Conservation (phyloP, 2,888 invertebrate species). For the Willowsia nigromaculata region DNA sequence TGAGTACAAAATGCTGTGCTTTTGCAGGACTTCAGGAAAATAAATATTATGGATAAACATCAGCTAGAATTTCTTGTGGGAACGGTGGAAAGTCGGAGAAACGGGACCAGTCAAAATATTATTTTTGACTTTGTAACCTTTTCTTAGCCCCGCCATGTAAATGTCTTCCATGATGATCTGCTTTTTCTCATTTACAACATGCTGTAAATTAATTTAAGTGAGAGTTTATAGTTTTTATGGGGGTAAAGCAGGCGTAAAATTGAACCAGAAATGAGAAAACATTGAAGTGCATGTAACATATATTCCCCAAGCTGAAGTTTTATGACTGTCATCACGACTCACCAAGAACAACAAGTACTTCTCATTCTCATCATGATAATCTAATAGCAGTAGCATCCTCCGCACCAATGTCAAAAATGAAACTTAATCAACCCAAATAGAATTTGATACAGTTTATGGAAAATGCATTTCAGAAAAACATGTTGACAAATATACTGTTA, state of each 20-base stretch:
- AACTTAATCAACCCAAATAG: background rate
- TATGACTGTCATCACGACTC: slow-evolving; percentile 47
- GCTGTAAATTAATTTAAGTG: slow-evolving; percentile 59
- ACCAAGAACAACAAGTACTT: slow-evolving; percentile 3
- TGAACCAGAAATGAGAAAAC: slow-evolving; percentile 51
- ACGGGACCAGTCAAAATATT: slow-evolving; percentile 63
- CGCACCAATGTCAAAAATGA: background rate
- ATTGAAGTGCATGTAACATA: slow-evolving; percentile 45
- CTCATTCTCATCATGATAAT: background rate
- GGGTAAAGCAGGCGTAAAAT: slow-evolving; percentile 44
- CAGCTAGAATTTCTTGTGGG: slow-evolving; percentile 70
- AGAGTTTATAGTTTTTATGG: slow-evolving; percentile 44
- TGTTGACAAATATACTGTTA: slow-evolving; percentile 44
- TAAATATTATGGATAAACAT: slow-evolving; percentile 59
- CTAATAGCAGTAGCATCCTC: background rate
- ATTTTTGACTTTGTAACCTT: slow-evolving; percentile 52
- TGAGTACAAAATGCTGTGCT: background rate
- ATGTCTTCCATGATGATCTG: slow-evolving; percentile 35
- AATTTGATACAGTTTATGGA: slow-evolving; percentile 19
- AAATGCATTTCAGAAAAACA: background rate
- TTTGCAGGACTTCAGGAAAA: slow-evolving; percentile 28
- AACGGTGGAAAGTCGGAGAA: slow-evolving; percentile 19
- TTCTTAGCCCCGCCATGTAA: slow-evolving; percentile 23
- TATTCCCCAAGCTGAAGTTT: slow-evolving; percentile 27
- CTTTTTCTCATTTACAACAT: slow-evolving; percentile 43